Evolutionary conservation across 2,113 vertebrate genomes (phyloP).

Genomic region (Anthoscopus minutus): DNA sequence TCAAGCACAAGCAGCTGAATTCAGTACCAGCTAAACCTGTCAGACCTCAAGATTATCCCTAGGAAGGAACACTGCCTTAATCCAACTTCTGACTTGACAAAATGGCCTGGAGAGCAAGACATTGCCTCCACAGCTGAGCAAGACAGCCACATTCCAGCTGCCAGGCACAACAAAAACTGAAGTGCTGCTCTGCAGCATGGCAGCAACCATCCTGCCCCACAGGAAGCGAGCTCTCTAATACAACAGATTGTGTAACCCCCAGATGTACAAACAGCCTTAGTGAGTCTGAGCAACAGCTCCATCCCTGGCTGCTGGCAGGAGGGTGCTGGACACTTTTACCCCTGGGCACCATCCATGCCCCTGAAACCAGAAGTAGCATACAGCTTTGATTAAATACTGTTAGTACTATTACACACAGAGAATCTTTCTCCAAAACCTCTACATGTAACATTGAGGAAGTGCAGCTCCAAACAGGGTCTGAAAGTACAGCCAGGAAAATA

Average conservation of each 20-base stretch:
- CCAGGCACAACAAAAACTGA: background rate
- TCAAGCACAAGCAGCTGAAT: background rate
- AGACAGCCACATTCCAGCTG: background rate
- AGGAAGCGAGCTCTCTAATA: background rate
- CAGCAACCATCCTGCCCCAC: background rate
- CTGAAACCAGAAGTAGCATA: background rate
- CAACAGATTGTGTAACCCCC: background rate
- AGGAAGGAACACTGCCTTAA: background rate
- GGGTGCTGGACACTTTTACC: background rate
- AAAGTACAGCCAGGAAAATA: background rate
- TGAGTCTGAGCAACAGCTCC: background rate
- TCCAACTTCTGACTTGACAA: background rate
- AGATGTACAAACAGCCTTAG: background rate
- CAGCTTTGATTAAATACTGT: background rate
- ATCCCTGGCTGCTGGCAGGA: background rate
- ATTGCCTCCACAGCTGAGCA: background rate
- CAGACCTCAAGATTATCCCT: background rate
- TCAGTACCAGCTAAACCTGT: background rate
- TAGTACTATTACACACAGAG: background rate
- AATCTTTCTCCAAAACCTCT: background rate
- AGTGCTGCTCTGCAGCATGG: background rate
- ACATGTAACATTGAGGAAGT: fast-evolving
- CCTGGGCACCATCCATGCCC: background rate
- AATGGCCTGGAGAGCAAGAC: background rate
- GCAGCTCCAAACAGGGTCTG: background rate